phyloP scores from a whole-genome alignment of 2,888 invertebrate species.

The Lasioglossum leucozonium region DNA sequence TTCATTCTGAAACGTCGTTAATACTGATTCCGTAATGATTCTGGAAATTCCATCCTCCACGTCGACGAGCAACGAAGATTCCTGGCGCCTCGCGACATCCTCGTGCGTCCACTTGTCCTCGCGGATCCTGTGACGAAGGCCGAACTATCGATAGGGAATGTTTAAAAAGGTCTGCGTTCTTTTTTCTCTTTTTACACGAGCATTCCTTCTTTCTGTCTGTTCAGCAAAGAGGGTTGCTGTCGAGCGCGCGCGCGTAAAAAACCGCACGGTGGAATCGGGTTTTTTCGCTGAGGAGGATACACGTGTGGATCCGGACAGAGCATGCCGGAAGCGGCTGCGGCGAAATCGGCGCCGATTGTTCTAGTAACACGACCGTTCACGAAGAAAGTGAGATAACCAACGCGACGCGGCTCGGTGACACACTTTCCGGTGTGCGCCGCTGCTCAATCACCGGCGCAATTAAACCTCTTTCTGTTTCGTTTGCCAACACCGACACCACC shows the following conservation, averaged over 20 bases:
- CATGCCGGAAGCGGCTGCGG: not conserved
- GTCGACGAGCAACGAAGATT: not conserved
- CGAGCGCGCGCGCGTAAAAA: not conserved
- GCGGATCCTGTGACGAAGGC: not conserved
- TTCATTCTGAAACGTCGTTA: not conserved
- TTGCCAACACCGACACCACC: not conserved
- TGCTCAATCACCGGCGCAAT: conserved; percentile 34
- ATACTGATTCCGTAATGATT: not conserved
- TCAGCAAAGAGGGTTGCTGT: not conserved
- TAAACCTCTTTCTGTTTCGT: conserved; percentile 18
- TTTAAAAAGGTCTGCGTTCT: not conserved
- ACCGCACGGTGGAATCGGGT: not conserved
- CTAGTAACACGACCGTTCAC: conserved; percentile 36
- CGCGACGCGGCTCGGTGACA: conserved; percentile 51
- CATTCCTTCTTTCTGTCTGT: not conserved
- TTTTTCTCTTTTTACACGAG: not conserved
- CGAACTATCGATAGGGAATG: not conserved
- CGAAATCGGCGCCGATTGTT: conserved; percentile 17
- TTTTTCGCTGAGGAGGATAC: conserved; percentile 1
- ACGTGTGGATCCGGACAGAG: not conserved
- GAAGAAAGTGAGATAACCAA: conserved; percentile 64
- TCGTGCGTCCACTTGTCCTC: not conserved
- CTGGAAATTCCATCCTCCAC: no score
- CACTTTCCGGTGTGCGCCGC: conserved; percentile 49
- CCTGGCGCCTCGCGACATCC: not conserved